A percentile compares a stretch with the other conserved stretches of the same genome.
Evolutionary conservation across 1,140 invertebrate genomes (phyloP).

Genomic region (Probaryconus sp.): DNA sequence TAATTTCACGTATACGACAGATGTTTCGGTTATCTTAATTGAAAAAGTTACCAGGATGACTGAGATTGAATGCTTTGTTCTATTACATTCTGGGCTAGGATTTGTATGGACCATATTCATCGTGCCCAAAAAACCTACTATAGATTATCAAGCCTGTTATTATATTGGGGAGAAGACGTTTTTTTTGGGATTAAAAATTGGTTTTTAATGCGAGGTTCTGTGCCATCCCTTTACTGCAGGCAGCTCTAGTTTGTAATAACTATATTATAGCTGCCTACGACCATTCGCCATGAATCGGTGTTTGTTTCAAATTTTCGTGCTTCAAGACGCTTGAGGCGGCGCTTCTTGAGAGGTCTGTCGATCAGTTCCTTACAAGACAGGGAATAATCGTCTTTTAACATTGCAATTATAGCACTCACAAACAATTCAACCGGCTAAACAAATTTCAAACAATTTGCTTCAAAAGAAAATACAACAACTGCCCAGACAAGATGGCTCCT

Average conservation of each 20-base stretch:
- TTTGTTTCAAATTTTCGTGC: constrained; percentile 34
- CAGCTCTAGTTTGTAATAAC: constrained; percentile 72
- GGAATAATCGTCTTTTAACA: constrained; percentile 48
- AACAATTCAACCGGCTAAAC: constrained; percentile 27
- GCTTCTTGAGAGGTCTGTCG: constrained; percentile 51
- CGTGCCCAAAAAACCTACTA: constrained; percentile 77
- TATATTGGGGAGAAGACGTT: constrained; percentile 72
- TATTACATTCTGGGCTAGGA: constrained; percentile 41
- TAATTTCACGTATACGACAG: constrained; percentile 63
- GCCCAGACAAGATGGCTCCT: too few species aligned
- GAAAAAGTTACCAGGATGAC: constrained; percentile 64
- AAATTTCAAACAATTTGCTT: constrained; percentile 38
- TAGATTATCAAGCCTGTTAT: constrained; percentile 77
- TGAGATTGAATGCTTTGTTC: constrained; percentile 63
- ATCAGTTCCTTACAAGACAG: constrained; percentile 46
- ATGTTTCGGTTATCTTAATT: constrained; percentile 73
- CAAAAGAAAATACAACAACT: too few species aligned
- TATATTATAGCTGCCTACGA: constrained; percentile 72
- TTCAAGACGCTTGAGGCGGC: constrained; percentile 23
- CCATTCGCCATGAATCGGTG: constrained; percentile 52
- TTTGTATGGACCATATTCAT: constrained; percentile 62
- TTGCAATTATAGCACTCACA: constrained; percentile 39
- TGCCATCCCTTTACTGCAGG: constrained; percentile 71
- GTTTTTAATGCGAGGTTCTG: constrained; percentile 77
- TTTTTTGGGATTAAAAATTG: constrained; percentile 77